Evolutionary conservation across 2,797 vertebrate species (phyloP), one percentile per base, ranked within the genome.

Genomic region (Anableps anableps): DNA sequence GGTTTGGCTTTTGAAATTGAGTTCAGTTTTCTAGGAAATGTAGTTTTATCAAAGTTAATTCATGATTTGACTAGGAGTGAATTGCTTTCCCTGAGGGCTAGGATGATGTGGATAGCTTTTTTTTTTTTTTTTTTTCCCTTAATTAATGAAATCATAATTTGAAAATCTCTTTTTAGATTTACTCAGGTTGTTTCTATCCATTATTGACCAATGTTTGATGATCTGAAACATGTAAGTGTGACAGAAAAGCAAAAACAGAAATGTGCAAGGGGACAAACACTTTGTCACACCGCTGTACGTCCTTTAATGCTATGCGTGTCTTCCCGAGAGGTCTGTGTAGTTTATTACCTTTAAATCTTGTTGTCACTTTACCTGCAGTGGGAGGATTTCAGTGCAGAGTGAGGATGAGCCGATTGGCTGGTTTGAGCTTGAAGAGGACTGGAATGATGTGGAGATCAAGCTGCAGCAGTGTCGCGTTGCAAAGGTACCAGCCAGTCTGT

Each of bases 361-460:
- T 64, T 88, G 80, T 90, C 82, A 80, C 75, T 71, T 90, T 83
- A 88, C 86, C 85, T 83, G 82, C 92, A 94, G 93, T 74, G 76
- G 85, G 76, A 94, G 79, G 0, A 83, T 77, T 84, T 93, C 95
- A 23, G 93, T 95, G 1, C 86, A 95, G 88, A 95, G 92, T 38
- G 99, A 99, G 77, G 96, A 98, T 53, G 97, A 98, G 84, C 98
- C 98, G 0, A 92, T 99, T 84, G 98, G 98, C 90, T 99, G 98
- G 98, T 99, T 99, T 94, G 99, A 99, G 90, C 93, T 99, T 23
- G 98, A 99, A 77, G 97, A 99, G 8, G 98, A 99, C 89, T 99
- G 98, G 98, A 98, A 99, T 72, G 97, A 99, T 86, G 96, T 97
- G 80, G 98, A 99, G 85, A 96, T 99, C 90, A 98, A 97, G 92